Conservation (phyloP, 2,113 vertebrate genomes). For the Pleuronectes platessa region DNA sequence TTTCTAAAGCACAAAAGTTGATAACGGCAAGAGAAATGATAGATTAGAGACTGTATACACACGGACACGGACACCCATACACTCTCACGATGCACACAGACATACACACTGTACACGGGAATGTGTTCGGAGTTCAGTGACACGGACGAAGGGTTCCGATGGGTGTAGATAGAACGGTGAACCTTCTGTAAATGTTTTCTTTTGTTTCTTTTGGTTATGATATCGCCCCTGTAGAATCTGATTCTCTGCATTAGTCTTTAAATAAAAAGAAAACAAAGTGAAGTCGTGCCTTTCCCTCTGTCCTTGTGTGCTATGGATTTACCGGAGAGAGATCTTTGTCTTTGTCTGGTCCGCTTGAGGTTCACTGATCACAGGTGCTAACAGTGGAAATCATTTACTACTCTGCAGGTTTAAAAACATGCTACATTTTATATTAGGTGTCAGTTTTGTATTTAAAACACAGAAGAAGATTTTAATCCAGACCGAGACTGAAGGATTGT, state of each 20-base stretch:
- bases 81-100: constrained; percentile 45
- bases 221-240: constrained; percentile 84
- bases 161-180: constrained; percentile 68
- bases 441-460: background rate
- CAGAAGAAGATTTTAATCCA: too few relatives aligned
- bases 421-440: background rate
- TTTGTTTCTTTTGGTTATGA: constrained; percentile 79
- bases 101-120: constrained; percentile 58
- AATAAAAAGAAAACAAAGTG: constrained; percentile 82
- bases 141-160: constrained; percentile 56
- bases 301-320: constrained; percentile 27
- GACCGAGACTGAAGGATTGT: too few relatives aligned
- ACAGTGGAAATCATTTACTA: too few relatives aligned
- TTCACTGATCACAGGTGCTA: background rate
- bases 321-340: too few relatives aligned
- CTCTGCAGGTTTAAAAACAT: too few relatives aligned
- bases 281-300: constrained; percentile 34
- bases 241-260: constrained; percentile 85
- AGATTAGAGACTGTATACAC: constrained; percentile 47
- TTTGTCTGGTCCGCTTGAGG: background rate
- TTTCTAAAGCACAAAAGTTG: constrained; percentile 81
- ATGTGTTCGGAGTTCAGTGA: constrained; percentile 59
- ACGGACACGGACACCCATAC: constrained; percentile 52
- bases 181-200: constrained; percentile 83
- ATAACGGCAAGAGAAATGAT: constrained; percentile 44